phyloP scores from a whole-genome alignment of 2,888 invertebrate genomes.

The Glyphotaelius pellucidus region DNA sequence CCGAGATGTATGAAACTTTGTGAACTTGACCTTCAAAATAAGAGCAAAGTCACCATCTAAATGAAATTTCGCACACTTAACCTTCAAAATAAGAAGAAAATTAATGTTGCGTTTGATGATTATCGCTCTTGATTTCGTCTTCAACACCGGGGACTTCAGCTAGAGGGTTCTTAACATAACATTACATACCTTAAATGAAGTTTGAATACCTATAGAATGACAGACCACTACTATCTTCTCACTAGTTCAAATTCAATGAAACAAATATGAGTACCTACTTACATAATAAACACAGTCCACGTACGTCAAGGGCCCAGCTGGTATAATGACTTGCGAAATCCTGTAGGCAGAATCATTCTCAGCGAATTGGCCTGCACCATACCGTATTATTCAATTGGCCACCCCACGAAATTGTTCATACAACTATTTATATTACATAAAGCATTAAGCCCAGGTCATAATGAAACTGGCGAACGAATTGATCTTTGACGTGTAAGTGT shows the following conservation, averaged over 20 bases:
- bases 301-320: neutral
- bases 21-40: too few relatives aligned
- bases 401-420: constrained; percentile 15
- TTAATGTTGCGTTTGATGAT: too few relatives aligned
- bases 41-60: too few relatives aligned
- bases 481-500: constrained; percentile 18
- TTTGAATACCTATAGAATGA: too few relatives aligned
- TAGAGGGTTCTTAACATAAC: too few relatives aligned
- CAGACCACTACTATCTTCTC: neutral
- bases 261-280: neutral
- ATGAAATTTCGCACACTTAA: too few relatives aligned
- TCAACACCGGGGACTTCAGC: too few relatives aligned
- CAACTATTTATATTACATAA: constrained; percentile 5
- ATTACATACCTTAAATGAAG: too few relatives aligned
- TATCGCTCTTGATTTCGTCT: too few relatives aligned
- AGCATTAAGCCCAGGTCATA: constrained; percentile 9
- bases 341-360: neutral
- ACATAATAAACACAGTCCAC: neutral
- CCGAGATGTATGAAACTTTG: too few relatives aligned
- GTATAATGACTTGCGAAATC: neutral
- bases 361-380: constrained; percentile 24
- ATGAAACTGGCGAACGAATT: constrained; percentile 5
- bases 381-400: constrained; percentile 23
- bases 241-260: neutral
- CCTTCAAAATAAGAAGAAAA: too few relatives aligned